A percentile compares a stretch with the other conserved stretches of the same genome.
These are phyloP conservation scores for Grallaria varia DNA, from an alignment of 2,113 vertebrate species.

Conservation along the genomic window DNA sequence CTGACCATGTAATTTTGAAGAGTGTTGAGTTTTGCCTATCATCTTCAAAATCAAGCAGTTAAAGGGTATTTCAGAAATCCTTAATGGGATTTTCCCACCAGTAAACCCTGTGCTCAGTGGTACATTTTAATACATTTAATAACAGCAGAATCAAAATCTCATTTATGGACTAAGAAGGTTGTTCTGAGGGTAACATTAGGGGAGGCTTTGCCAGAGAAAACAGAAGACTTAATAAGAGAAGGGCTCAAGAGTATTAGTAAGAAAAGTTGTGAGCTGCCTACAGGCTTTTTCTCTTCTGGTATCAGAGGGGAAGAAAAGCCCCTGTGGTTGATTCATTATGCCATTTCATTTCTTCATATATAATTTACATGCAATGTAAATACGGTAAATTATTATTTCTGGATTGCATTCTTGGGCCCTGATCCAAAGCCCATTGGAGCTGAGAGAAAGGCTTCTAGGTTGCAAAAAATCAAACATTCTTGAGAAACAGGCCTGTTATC, in stretches of 20 bases:
- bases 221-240: slow-evolving; percentile 63
- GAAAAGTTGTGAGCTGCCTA: slow-evolving; percentile 63
- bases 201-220: slow-evolving; percentile 73
- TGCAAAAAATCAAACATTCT: slow-evolving; percentile 39
- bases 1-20: neutral
- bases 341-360: slow-evolving; percentile 68
- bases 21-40: slow-evolving; percentile 54
- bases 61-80: slow-evolving; percentile 72
- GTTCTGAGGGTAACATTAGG: slow-evolving; percentile 48
- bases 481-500: slow-evolving; percentile 24
- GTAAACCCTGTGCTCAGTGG: slow-evolving; percentile 65
- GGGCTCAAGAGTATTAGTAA: slow-evolving; percentile 56
- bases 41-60: slow-evolving; percentile 70
- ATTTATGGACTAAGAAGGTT: slow-evolving; percentile 72
- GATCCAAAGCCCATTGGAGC: slow-evolving; percentile 57
- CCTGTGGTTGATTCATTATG: slow-evolving; percentile 65
- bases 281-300: slow-evolving; percentile 54
- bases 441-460: slow-evolving; percentile 16
- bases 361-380: slow-evolving; percentile 60
- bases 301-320: slow-evolving; percentile 56
- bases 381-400: slow-evolving; percentile 62
- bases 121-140: slow-evolving; percentile 70
- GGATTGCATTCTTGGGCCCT: slow-evolving; percentile 57
- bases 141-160: slow-evolving; percentile 74
- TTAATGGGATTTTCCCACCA: slow-evolving; percentile 80